Conservation (phyloP, 2,797 vertebrate genomes). For the Gastrophryne carolinensis region DNA sequence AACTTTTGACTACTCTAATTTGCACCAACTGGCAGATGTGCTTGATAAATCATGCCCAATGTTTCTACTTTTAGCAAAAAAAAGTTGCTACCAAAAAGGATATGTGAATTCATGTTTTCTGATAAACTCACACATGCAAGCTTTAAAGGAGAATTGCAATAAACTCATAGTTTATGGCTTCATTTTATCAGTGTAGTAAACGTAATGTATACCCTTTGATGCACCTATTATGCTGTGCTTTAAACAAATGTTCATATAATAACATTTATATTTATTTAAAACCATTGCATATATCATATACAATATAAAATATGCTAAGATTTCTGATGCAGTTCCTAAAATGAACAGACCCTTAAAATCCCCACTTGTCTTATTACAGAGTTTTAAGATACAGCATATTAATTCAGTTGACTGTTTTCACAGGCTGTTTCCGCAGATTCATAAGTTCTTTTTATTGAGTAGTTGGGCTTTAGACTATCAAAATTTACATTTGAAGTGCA, state of each 20-base stretch:
- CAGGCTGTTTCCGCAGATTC: neutral
- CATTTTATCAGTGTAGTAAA: neutral
- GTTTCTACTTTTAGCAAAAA: too few species aligned
- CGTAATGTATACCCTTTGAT: neutral
- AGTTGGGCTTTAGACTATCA: neutral
- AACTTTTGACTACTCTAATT: too few species aligned
- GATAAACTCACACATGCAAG: too few species aligned
- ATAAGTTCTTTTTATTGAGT: conserved; percentile 6
- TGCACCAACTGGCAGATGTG: too few species aligned
- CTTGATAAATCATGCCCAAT: too few species aligned
- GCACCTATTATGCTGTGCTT: neutral
- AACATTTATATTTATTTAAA: neutral
- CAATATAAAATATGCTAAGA: neutral
- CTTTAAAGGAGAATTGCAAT: neutral
- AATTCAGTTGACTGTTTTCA: conserved; percentile 1
- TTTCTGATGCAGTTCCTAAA: neutral
- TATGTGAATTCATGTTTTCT: too few species aligned
- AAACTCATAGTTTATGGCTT: neutral
- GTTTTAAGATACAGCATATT: conserved; percentile 1
- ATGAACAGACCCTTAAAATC: neutral
- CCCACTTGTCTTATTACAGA: neutral
- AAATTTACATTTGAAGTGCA: conserved; percentile 14
- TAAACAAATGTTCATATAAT: neutral
- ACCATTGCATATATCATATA: neutral
- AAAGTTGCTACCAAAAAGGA: too few species aligned